Percentiles rank a stretch among this genome's conserved stretches.
Evolutionary conservation across 2,113 vertebrate species (phyloP).

Genomic region (Eretmodus cyanostictus): DNA sequence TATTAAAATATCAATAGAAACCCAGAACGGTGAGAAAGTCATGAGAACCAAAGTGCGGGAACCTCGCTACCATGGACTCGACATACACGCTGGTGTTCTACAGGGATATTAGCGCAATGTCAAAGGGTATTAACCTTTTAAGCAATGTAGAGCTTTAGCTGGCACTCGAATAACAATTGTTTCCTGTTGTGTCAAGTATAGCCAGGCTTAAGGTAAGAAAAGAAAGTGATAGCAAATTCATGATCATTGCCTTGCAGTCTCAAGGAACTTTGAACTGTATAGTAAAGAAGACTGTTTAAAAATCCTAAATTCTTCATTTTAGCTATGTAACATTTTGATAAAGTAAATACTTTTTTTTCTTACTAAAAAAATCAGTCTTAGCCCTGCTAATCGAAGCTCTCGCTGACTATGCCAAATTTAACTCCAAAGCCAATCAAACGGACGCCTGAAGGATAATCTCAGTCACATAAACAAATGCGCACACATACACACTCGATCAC

Average conservation of each 20-base stretch:
- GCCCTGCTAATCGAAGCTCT: conserved; percentile 4
- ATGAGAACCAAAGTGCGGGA: neutral
- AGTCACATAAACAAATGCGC: neutral
- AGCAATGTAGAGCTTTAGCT: neutral
- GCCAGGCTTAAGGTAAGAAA: neutral
- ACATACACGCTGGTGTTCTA: conserved; percentile 2
- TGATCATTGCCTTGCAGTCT: neutral
- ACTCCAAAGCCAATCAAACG: conserved; percentile 60
- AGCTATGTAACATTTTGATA: neutral
- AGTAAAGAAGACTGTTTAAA: neutral
- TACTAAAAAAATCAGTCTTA: neutral
- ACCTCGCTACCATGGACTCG: neutral
- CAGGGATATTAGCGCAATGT: neutral
- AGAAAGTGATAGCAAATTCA: neutral
- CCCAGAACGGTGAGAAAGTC: neutral
- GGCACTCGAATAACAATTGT: conserved; percentile 15
- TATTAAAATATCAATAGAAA: conserved; percentile 46
- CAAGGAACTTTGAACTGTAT: neutral
- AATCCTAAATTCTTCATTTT: neutral
- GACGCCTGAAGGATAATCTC: conserved; percentile 24
- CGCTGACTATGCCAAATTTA: conserved; percentile 43
- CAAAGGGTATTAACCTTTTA: conserved; percentile 31
- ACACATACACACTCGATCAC: neutral
- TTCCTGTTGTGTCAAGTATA: neutral
- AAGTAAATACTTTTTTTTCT: neutral